Base-by-base conservation (phyloP, 2,888 invertebrate species). In the Villa cingulata region DNA sequence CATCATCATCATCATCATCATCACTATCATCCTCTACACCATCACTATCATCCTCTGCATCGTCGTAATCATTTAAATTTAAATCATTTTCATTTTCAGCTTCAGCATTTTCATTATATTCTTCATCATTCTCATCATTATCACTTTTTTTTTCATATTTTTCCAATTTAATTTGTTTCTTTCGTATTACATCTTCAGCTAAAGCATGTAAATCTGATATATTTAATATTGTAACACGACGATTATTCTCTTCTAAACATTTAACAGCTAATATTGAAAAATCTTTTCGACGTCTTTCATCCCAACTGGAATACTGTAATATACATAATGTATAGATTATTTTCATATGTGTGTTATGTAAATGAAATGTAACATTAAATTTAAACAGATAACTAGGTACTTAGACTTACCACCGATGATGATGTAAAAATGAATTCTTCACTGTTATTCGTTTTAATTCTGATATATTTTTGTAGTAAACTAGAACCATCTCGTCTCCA, bases 281-380 rank as follows among this genome's bases (percentile, higher is more conserved):
- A 45, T 68, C 68, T 18, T 58, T 57, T 44, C 64, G 58, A 4
- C 67, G 59, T 49, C 65, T 61, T 29, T 69, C 68, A 56, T 69
- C 70, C 64, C 68, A 69, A 50, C 68, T 68, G 43, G 69, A 68
- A 39, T 69, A 69, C 67, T 68, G 39, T 23, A 6, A 23, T n/a
- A 18, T 55, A 54, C 44, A 19, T 41, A 43, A 52, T 36, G 39
- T 46, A 18, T 37, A 10, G n/a, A 9, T 15, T 16, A 37, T 37
- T 37, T 10, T 16, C 15, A n/a, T n/a, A n/a, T n/a, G n/a, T n/a
- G 6, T 9, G n/a, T n/a, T n/a, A n/a, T n/a, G n/a, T n/a, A n/a
- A n/a, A 34, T 14, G 3, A 34, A 1, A 34, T 14, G 20, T 4
- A 32, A 32, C 9, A 41, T 4, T 5, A 14, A 41, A 17, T 19